Evolutionary conservation across 35 echinoderm and acorn worm species (phyloP), one percentile per base, ranked within the genome.

Genomic region (Hemicentrotus pulcherrimus): DNA sequence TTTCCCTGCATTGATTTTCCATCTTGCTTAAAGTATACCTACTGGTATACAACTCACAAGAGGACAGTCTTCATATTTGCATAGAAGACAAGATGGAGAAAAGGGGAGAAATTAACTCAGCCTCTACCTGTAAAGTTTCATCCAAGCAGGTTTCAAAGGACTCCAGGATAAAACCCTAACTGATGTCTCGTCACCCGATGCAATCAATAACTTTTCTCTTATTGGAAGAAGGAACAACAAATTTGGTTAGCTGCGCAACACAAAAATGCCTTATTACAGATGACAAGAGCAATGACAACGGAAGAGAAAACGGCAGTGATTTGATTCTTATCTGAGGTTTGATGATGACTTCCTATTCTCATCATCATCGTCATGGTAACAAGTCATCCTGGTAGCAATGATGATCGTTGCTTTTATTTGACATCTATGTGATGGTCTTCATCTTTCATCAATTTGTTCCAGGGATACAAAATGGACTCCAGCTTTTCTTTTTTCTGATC

Each of bases 261-360:
- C 88, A 90, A 28, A 90, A 90, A 90, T 90, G 88, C 88, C 32
- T 90, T 90, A 90, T 90, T 90, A 90, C 88, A 90, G 88, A 90
- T 90, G 88, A 90, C 88, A 90, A 78, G 88, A 2, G 3, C 31
- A 32, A 47, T 90, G 32, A 90, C 31, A 90, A n/a, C 8, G 32
- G 19, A 28, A 15, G 88, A 90, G 88, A 90, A 78, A 45, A 47
- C 31, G n/a, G 2, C 32, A 9, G 12, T 22, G 32, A 16, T 47
- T 47, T 90, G 88, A 33, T 90, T 13, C 31, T 90, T 47, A 90
- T 90, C 88, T 90, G 28, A 2, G 33, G 46, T 32, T 16, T 90
- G 88, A 90, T 86, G 86, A 31, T 90, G 33, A 90, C 88, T 90
- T 90, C 46, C 88, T 47, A 5, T 47, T 30, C n/a, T 18, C 88